Conservation (phyloP, 2,797 vertebrate species). For the Sebastes vulpes region DNA sequence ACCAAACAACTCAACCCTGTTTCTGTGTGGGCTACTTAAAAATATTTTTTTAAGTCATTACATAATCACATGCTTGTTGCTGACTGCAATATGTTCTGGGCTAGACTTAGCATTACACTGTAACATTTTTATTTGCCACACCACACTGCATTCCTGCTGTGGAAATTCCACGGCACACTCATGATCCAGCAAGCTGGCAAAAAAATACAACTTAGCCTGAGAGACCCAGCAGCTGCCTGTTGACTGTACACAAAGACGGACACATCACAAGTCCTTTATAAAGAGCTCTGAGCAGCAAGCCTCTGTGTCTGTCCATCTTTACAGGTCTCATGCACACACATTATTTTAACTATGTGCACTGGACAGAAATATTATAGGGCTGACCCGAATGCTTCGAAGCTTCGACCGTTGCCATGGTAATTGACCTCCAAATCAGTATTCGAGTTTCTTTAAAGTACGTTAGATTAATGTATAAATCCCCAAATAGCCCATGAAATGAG, state of each 20-base stretch:
- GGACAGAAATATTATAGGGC: no score
- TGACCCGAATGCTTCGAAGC: no score
- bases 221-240: not conserved
- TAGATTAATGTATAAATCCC: not conserved
- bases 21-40: conserved; percentile 6
- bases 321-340: not conserved
- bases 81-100: not conserved
- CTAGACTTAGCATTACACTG: not conserved
- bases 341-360: not conserved
- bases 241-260: not conserved
- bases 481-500: not conserved
- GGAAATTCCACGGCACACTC: not conserved
- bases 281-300: not conserved
- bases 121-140: conserved; percentile 3
- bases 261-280: not conserved
- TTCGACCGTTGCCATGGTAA: no score
- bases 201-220: not conserved
- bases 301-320: not conserved
- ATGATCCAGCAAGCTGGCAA: not conserved
- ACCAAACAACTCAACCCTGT: not conserved
- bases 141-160: not conserved
- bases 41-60: conserved; percentile 28
- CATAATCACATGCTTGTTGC: conserved; percentile 23
- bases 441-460: no score
- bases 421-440: no score